Evolutionary conservation across 2,888 invertebrate species (phyloP), one percentile per base, ranked within the genome.

Genomic region (Panzeria rudis): DNA sequence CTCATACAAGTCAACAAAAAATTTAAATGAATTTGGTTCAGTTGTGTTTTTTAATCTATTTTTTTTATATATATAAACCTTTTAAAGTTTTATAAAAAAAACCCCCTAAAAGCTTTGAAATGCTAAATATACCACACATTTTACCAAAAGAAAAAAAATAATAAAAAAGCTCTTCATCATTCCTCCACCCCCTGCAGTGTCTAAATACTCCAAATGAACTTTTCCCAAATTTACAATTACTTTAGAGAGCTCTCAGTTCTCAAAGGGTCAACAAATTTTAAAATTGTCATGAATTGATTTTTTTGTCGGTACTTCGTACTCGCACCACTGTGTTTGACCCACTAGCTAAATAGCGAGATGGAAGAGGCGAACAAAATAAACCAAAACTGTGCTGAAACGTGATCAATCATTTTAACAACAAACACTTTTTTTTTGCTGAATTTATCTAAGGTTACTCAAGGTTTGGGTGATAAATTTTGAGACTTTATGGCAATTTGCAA

Each of bases 401-500:
- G 84, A 87, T 86, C 86, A 86, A 87, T 87, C 86, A 87, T 87
- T 86, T 84, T 44, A 84, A 77, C 73, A 56, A 84, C 35, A 80
- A 44, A 80, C 32, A 29, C 35, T 68, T 73, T 69, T 77, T 72
- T 56, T 59, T n/a, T 50, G 6, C 17, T 17, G 0, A 59, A n/a
- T 54, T 59, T 29, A 25, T 23, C 15, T n/a, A 47, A 29, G 20
- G 17, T 20, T 20, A 7, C 13, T 9, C 9, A 29, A 23, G 8
- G 23, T 20, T 3, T 15, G 76, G 5, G 29, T 29, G 54, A 64
- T 20, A 54, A 76, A 32, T 66, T 59, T 52, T 54, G 25, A 7
- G 50, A 50, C 15, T 9, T 47, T 44, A 6, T 3, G n/a, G 3
- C 3, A 17, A 9, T 11, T 4, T 6, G 8, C 2, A 9, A 38